Conservation (phyloP, 1,140 invertebrate genomes). For the Solenopsis invicta region DNA sequence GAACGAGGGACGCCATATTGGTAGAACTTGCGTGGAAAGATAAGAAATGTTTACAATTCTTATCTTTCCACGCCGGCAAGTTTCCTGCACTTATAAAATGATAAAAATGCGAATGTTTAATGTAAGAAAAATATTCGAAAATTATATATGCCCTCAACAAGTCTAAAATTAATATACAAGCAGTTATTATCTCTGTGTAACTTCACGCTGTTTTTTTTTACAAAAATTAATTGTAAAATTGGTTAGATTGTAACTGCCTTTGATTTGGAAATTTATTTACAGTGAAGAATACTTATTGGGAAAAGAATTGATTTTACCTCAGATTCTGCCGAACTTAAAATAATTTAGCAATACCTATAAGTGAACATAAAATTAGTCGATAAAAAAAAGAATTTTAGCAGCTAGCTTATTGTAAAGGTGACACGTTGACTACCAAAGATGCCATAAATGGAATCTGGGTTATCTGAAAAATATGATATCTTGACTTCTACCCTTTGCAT, state of each 20-base stretch:
- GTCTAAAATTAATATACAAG: neutral
- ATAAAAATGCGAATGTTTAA: neutral
- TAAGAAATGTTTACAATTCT: neutral
- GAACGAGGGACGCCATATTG: slow-evolving; percentile 12
- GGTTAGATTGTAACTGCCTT: neutral
- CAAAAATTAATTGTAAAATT: neutral
- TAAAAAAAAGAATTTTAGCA: neutral
- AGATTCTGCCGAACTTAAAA: neutral
- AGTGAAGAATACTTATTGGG: neutral
- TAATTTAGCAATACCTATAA: neutral
- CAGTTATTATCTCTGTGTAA: neutral
- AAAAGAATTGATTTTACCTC: neutral
- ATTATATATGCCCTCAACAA: neutral
- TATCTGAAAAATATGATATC: neutral
- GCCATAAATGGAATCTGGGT: neutral
- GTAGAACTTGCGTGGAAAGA: neutral
- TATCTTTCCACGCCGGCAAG: neutral
- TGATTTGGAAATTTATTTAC: neutral
- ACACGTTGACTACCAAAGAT: neutral
- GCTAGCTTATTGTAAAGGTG: neutral
- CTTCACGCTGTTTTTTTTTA: neutral
- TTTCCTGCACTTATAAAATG: neutral
- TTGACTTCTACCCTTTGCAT: neutral
- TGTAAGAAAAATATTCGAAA: neutral
- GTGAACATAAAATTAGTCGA: neutral